Percentiles rank a stretch among this genome's conserved stretches.
These are phyloP conservation scores for Perizoma flavofasciatum DNA, from an alignment of 2,888 invertebrate species.

Conservation along the genomic window DNA sequence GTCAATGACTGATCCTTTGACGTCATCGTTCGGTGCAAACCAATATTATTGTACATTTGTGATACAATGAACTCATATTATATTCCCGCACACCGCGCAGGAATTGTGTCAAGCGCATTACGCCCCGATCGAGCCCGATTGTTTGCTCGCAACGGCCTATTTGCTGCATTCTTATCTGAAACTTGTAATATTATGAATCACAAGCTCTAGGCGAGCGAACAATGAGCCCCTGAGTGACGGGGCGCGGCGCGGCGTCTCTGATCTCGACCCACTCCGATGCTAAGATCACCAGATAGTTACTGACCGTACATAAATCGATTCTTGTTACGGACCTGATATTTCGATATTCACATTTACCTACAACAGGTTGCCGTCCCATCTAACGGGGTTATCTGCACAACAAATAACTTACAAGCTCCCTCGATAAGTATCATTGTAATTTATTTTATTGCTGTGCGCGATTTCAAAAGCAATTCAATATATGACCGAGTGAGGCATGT, in stretches of 20 bases:
- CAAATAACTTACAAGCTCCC: constrained; percentile 53
- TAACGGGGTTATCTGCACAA: constrained; percentile 66
- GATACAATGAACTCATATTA: constrained; percentile 54
- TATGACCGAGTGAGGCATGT: constrained; percentile 36
- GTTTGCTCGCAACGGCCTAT: constrained; percentile 75
- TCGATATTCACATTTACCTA: constrained; percentile 67
- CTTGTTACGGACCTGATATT: constrained; percentile 73
- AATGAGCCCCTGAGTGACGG: constrained; percentile 75
- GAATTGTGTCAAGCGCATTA: constrained; percentile 73
- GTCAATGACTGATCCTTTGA: constrained; percentile 37
- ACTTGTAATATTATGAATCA: constrained; percentile 76
- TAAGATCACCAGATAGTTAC: constrained; percentile 67
- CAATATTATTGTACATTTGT: constrained; percentile 38
- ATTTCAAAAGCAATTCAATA: constrained; percentile 38
- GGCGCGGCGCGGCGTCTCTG: constrained; percentile 71
- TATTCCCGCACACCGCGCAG: constrained; percentile 53
- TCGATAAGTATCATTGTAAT: constrained; percentile 48
- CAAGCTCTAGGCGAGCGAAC: constrained; percentile 67
- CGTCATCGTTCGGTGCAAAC: constrained; percentile 34
- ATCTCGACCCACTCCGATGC: constrained; percentile 68
- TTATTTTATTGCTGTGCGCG: constrained; percentile 49
- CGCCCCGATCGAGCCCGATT: constrained; percentile 56
- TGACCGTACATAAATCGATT: constrained; percentile 74
- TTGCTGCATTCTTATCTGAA: constrained; percentile 76
- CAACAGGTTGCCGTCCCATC: constrained; percentile 66